phyloP scores from a whole-genome alignment of 2,888 invertebrate genomes.

The Xestia ashworthii region DNA sequence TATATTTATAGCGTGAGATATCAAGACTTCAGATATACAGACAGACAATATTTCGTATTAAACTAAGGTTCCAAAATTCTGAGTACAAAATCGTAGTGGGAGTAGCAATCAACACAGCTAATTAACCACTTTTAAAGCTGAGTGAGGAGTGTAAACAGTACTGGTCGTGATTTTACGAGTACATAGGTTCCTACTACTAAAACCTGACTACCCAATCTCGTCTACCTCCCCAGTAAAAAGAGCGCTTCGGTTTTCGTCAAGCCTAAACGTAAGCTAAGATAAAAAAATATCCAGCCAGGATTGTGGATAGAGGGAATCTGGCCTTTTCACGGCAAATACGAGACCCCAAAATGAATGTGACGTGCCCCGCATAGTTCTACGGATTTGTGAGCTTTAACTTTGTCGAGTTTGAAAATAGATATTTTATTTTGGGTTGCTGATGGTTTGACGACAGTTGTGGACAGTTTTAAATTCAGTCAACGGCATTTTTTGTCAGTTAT shows the following conservation, averaged over 20 bases:
- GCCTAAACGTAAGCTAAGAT: neutral
- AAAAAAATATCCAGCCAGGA: neutral
- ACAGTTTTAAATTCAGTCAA: neutral
- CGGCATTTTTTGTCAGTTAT: no score
- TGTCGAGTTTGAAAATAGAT: neutral
- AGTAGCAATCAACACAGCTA: neutral
- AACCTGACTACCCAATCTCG: neutral
- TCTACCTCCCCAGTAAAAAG: neutral
- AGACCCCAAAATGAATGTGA: slow-evolving; percentile 18
- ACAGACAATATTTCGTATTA: neutral
- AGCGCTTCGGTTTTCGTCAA: neutral
- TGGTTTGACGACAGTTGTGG: neutral
- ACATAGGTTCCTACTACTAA: neutral
- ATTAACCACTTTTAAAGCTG: neutral
- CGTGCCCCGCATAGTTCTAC: slow-evolving; percentile 25
- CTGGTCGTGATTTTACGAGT: neutral
- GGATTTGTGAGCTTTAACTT: slow-evolving; percentile 5
- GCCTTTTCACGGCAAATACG: slow-evolving; percentile 14
- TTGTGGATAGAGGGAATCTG: neutral
- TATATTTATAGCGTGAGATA: neutral
- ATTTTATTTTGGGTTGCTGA: neutral
- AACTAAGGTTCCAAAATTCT: neutral
- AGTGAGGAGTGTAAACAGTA: neutral
- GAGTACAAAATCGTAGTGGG: neutral
- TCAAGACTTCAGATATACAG: neutral